Evolutionary conservation across 2,888 invertebrate species (phyloP).

Genomic region (Creontiades dilutus): DNA sequence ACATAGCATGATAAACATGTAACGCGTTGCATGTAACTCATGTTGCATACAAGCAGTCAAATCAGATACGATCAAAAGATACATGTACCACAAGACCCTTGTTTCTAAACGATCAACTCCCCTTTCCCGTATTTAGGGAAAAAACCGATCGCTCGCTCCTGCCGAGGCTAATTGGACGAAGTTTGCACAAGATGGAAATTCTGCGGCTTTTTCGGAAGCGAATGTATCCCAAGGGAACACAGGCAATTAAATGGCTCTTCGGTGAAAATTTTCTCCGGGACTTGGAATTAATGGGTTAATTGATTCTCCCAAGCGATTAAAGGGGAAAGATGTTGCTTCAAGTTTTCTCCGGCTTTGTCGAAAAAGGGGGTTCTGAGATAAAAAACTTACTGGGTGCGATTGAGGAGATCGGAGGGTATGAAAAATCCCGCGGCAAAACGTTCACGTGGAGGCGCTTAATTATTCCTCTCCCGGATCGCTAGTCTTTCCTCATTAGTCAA

Average conservation of each 20-base stretch:
- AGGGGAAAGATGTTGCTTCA: not conserved
- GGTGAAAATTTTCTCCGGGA: not conserved
- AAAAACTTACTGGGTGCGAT: not conserved
- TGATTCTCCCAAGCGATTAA: conserved; percentile 11
- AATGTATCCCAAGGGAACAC: not conserved
- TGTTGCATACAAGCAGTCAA: too few relatives aligned
- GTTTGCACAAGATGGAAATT: not conserved
- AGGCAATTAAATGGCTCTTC: conserved; percentile 3
- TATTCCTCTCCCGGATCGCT: not conserved
- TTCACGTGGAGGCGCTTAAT: not conserved
- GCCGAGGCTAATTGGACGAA: not conserved
- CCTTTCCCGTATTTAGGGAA: not conserved
- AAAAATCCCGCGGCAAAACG: not conserved
- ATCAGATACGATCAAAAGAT: too few relatives aligned
- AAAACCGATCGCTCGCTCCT: not conserved
- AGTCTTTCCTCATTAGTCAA: not conserved
- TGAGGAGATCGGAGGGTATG: not conserved
- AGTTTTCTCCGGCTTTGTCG: not conserved
- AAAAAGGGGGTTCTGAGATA: not conserved
- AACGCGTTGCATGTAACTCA: too few relatives aligned
- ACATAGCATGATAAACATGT: too few relatives aligned
- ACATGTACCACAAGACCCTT: too few relatives aligned
- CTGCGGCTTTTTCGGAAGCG: not conserved
- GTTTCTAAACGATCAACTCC: not conserved
- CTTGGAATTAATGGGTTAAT: conserved; percentile 1